Conservation (phyloP, 1,140 invertebrate genomes). For the Drosophila sulfurigaster region DNA sequence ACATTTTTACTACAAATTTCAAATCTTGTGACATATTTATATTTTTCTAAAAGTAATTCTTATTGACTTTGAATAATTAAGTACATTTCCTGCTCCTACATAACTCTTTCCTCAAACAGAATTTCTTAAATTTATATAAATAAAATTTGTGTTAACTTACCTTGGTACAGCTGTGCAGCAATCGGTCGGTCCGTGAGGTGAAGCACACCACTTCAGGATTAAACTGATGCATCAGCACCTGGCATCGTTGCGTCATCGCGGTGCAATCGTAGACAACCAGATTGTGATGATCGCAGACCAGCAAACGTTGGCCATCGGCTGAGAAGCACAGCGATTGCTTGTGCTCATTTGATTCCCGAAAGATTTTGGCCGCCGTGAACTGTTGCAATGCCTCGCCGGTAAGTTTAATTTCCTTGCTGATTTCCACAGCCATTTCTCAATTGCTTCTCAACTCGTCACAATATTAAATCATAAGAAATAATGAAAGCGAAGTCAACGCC, state of each 20-base stretch:
- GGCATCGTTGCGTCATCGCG: conserved; percentile 12
- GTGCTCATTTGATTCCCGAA: conserved; percentile 18
- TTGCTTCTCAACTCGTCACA: neutral
- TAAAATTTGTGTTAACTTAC: conserved; percentile 12
- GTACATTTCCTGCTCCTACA: too few relatives aligned
- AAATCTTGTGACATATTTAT: too few relatives aligned
- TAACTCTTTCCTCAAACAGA: too few relatives aligned
- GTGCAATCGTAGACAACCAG: conserved; percentile 37
- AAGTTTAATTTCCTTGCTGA: conserved; percentile 10
- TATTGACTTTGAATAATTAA: too few relatives aligned
- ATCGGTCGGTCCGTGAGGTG: conserved; percentile 7
- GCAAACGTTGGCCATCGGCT: conserved; percentile 30
- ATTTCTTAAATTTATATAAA: too few relatives aligned
- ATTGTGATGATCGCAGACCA: conserved; percentile 35
- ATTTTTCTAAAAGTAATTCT: too few relatives aligned
- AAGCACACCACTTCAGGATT: conserved; percentile 54
- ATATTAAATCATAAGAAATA: neutral
- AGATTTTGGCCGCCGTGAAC: conserved; percentile 51
- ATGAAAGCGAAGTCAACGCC: conserved; percentile 28
- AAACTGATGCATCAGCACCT: conserved; percentile 44
- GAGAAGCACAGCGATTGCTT: conserved; percentile 52
- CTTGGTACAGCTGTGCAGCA: conserved; percentile 55
- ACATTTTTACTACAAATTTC: too few relatives aligned
- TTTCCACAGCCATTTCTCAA: neutral
- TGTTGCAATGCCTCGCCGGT: conserved; percentile 35